Base-by-base conservation (phyloP, 2,113 vertebrate genomes). In the Python bivittatus region DNA sequence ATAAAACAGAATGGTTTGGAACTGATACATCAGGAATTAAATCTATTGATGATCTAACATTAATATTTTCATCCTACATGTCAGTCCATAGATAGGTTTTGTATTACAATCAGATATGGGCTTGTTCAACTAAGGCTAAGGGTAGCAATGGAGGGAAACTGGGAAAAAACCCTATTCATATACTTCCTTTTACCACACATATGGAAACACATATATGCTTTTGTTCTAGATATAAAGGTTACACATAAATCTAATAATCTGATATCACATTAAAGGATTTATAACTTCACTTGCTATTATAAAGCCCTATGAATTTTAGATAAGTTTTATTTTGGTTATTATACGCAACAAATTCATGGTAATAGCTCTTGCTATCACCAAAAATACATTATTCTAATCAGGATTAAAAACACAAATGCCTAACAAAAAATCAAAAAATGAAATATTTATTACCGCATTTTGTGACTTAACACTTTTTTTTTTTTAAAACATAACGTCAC, bases 391-490 rank as follows among this genome's bases (percentile, higher is more conserved):
- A 48, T 95, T 91, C 94, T 96, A 91, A 96, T 94, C 88, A 94
- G 94, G 94, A 98, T 96, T 98, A 98, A 98, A 98, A 98, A 99
- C 98, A 98, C 98, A 98, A 98, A 98, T 98, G 98, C 98, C 98
- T 99, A 99, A 98, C 98, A 99, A 99, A 99, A 99, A 99, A 99
- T 99, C 99, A 99, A 99, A 98, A 79, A 99, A 99, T 99, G 99
- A 99, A 99, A 99, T 99, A 99, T 99, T 99, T 99, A 99, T 99
- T 99, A 99, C 99, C 98, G 99, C 99, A 99, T 99, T 98, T 99
- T 99, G 99, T 99, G 99, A 99, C 98, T 99, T 98, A 99, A 99
- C 99, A 99, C 99, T 98, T 99, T 99, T 99, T 98, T n/a, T 48
- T 48, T 68, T 99, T 99, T 99, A 98, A 99, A 99, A 99, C 99